Conservation (phyloP, 2,113 vertebrate species). For the Daboia siamensis region DNA sequence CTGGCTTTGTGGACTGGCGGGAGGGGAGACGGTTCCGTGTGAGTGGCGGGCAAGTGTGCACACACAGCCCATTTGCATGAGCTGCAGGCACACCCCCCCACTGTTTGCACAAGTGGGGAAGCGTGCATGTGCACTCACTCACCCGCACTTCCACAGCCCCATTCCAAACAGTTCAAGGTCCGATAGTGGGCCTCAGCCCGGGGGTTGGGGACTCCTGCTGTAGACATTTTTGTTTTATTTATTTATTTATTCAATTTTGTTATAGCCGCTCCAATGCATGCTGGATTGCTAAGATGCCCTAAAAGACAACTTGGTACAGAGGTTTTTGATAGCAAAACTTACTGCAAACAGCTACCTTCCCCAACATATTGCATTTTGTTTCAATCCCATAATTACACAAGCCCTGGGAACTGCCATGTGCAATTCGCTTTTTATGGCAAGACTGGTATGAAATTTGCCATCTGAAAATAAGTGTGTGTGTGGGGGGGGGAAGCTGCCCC, state of each 20-base stretch:
- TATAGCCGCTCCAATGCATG: neutral
- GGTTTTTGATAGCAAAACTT: neutral
- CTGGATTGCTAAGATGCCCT: neutral
- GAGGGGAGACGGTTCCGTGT: neutral
- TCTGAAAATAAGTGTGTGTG: neutral
- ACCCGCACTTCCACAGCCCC: neutral
- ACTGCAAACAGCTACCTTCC: neutral
- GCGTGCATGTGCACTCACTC: neutral
- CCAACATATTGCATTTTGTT: neutral
- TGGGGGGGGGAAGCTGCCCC: neutral
- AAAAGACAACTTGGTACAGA: neutral
- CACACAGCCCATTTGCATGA: neutral
- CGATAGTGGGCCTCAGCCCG: fast-evolving
- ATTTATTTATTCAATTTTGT: neutral
- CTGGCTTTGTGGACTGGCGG: neutral
- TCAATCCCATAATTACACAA: neutral
- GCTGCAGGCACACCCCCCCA: neutral
- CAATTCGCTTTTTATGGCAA: neutral
- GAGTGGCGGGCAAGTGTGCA: no score
- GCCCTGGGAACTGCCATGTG: neutral
- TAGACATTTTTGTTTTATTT: neutral
- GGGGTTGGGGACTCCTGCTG: neutral
- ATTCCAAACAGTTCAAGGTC: neutral
- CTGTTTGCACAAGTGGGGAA: neutral
- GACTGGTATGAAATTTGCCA: neutral